Evolutionary conservation across 2,113 vertebrate species (phyloP), one percentile per base, ranked within the genome.

Genomic region (Apeltes quadracus): DNA sequence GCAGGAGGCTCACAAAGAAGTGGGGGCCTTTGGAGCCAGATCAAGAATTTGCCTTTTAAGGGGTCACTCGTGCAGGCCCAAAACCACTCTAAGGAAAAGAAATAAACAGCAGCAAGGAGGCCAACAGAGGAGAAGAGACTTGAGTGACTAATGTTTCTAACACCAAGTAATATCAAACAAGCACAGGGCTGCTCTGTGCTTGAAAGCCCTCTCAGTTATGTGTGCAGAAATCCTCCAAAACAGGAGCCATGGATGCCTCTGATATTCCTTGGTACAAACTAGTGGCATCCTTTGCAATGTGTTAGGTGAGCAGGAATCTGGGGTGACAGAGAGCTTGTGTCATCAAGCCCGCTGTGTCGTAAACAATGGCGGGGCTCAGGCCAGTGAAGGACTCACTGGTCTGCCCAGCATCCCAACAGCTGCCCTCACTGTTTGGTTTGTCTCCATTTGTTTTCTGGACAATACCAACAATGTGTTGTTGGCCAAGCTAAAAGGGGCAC

Each of bases 21-120:
- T 51, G 70, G 46, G 55, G 44, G n/a, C 44, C 71, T 85, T 83
- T 84, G 88, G 88, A 93, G 88, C 66, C 77, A 46, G 56, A 78
- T 87, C 84, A 92, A 91, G 92, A 94, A 93, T 92, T 93, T 85
- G 82, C 90, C 90, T 93, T 93, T 92, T 92, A 92, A 88, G 90
- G 92, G 92, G 91, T 83, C 85, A 69, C 76, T 86, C 78, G 32
- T 88, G 73, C 77, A 85, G 87, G 82, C 46, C 82, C 71, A 83
- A 79, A 79, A 79, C 75, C 71, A 78, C 64, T 69, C 48, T 3
- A 29, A 75, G 68, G 69, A 87, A 46, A 72, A 72, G 57, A 82
- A 83, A 87, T 76, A 90, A 88, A 86, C 81, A 88, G 72, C 69
- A 81, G 79, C 61, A 71, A 82, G 72, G 67, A 72, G 64, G 11